These are phyloP conservation scores for Leuciscus idus DNA, from an alignment of 2,113 vertebrate species.

Conservation along the genomic window DNA sequence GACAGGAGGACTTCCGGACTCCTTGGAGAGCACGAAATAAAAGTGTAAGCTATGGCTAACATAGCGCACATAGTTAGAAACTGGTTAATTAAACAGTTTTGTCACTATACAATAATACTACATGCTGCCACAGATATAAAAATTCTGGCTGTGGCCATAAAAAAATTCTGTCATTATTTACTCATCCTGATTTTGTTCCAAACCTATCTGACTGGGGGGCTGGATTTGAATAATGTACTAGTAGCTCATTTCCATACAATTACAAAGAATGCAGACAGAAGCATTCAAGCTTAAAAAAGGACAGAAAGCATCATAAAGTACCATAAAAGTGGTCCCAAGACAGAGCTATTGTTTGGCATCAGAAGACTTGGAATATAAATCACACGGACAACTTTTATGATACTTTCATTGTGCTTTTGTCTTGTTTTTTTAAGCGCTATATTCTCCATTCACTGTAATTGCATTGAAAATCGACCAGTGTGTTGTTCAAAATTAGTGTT, in stretches of 20 bases:
- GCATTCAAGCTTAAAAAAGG: neutral
- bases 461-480: neutral
- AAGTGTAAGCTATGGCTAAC: slow-evolving; percentile 35
- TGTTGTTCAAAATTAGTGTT: neutral
- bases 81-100: neutral
- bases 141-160: neutral
- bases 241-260: neutral
- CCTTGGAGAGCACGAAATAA: slow-evolving; percentile 27
- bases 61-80: neutral
- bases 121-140: neutral
- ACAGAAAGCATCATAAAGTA: neutral
- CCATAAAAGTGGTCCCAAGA: neutral
- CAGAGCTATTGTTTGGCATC: neutral
- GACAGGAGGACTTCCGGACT: slow-evolving; percentile 37
- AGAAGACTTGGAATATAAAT: neutral
- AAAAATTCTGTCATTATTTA: neutral
- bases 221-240: neutral
- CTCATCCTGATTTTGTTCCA: neutral
- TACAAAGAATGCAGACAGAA: neutral
- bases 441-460: neutral
- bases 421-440: neutral
- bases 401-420: neutral
- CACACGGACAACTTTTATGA: neutral
- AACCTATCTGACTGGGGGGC: neutral
- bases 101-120: neutral